Base-by-base conservation (phyloP, 1,140 invertebrate species). In the Bombyx mandarina region DNA sequence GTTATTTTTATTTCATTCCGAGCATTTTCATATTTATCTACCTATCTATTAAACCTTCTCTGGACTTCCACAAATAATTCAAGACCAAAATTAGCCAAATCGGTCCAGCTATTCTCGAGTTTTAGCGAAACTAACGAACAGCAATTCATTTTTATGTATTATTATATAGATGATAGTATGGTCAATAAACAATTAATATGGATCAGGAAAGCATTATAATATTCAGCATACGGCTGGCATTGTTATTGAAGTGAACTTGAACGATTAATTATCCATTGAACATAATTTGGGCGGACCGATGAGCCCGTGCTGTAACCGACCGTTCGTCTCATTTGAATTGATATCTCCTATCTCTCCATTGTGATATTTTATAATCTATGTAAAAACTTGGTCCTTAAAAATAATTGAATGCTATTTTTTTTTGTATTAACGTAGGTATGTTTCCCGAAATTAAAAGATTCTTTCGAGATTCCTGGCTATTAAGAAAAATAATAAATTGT, bases 191-290 rank as follows among this genome's bases (percentile, higher is more conserved):
- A 18, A 18, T 18, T 18, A 18, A 18, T 18, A 18, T 35, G 4
- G 4, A 35, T 35, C 58, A 56, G 45, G 65, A 61, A 61, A 56
- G 61, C 51, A 62, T 65, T 60, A 69, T 72, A 71, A 71, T 72
- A 68, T 75, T 81, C 69, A 66, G 62, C 71, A 75, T 79, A 77
- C 70, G 63, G 68, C 57, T 53, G 61, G 68, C 69, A 77, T 83
- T 83, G 80, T 82, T 79, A 79, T 82, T 75, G 71, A 68, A 77
- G 68, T 73, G 82, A 79, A 77, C 75, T 69, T 73, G 69, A 55
- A 65, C 79, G 69, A 83, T 86, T 82, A 83, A 82, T 86, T 82
- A 84, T 83, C 79, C 81, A 82, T 83, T 73, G 79, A 81, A 84
- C 82, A 86, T 82, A 82, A 82, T 82, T 84, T 76, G 82, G 81